phyloP scores from a whole-genome alignment of 2,113 vertebrate species.

The Pterocles burchelli region DNA sequence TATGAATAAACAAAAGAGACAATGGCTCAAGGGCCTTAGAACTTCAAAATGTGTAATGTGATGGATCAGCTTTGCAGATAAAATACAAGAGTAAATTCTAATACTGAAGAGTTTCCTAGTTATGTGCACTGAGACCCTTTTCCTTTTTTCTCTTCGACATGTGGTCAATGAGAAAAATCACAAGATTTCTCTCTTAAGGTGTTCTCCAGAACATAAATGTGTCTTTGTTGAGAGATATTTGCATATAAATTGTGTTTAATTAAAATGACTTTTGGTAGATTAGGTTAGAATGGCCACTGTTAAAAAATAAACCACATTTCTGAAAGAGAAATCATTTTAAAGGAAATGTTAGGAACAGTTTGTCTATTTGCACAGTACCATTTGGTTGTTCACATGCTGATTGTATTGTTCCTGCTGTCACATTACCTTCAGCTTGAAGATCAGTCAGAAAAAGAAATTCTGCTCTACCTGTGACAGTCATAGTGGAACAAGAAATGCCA shows the following conservation, averaged over 20 bases:
- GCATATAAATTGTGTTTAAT: background rate
- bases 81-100: background rate
- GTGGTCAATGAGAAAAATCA: background rate
- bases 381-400: conserved; percentile 57
- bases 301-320: background rate
- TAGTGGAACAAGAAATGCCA: conserved; percentile 75
- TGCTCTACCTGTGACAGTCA: conserved; percentile 59
- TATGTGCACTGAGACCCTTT: background rate
- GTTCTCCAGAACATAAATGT: background rate
- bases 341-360: background rate
- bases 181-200: background rate
- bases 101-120: background rate
- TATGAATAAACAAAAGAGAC: background rate
- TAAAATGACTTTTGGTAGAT: background rate
- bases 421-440: conserved; percentile 69
- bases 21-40: background rate
- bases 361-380: background rate
- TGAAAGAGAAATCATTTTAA: background rate
- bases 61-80: background rate
- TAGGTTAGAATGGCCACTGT: background rate
- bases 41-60: background rate
- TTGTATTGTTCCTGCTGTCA: conserved; percentile 55
- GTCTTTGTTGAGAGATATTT: background rate
- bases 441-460: conserved; percentile 62
- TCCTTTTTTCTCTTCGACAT: background rate